Base-by-base conservation (phyloP, 2,797 vertebrate genomes). In the Sebastolobus alascanus region DNA sequence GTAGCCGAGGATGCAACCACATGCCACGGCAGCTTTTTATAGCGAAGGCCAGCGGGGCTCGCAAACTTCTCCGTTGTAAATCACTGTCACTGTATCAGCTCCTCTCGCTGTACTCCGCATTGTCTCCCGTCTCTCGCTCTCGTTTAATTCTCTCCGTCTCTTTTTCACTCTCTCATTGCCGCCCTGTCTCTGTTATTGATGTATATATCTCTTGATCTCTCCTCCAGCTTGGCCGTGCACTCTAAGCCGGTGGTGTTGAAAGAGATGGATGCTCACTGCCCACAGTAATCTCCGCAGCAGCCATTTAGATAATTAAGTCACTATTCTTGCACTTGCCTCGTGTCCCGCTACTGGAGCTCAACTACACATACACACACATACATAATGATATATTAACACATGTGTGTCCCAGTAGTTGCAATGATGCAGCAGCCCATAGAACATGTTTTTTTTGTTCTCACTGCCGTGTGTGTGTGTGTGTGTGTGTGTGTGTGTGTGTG, bases 291-390 rank as follows among this genome's bases (percentile, higher is more conserved):
- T 89, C 90, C 73, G 13, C 84, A 68, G 87, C 79, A 90, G 89
- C 88, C 92, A 94, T 93, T 93, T 90, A 87, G 93, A 92, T 94
- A 94, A 94, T 95, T 91, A 93, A 94, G 91, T 93, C 90, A 90
- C 92, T 90, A 85, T 91, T 91, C 87, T 92, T 91, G 79, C 79
- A 67, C 77, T 90, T 79, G 75, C 73, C 58, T 69, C 55, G 3
- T 66, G 81, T 84, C 70, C 72, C 18, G 3, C 67, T 60, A 72
- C 69, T 68, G 35, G 74, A 74, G 72, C 73, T n/a, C 46, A 69
- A 55, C 74, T 52, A 33, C 74, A 13, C 68, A 63, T 25, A 46
- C n/a, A 46, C 68, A 18, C 61, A 31, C 22, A 27, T 10, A 38
- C 33, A 56, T 11, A 59, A 50, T 66, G 50, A 71, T 68, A 40